These are phyloP conservation scores for Drusus annulatus DNA, from an alignment of 1,140 invertebrate genomes.

Conservation along the genomic window DNA sequence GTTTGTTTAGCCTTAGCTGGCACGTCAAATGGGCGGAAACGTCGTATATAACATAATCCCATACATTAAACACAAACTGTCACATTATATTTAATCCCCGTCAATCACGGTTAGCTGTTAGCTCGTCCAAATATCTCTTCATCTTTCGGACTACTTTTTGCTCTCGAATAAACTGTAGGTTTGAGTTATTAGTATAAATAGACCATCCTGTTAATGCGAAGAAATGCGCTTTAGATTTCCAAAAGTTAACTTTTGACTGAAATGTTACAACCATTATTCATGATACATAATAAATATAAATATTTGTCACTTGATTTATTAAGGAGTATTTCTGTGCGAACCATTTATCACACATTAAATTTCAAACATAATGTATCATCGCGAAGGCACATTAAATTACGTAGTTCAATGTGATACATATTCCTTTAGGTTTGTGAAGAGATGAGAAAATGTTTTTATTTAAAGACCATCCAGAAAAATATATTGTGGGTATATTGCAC, in stretches of 20 bases:
- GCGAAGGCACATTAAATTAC: too few relatives aligned
- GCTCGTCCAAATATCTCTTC: not conserved
- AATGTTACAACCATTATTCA: not conserved
- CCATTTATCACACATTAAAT: too few relatives aligned
- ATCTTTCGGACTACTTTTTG: slow-evolving; percentile 1
- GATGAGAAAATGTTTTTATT: too few relatives aligned
- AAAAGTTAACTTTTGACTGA: not conserved
- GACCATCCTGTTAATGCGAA: not conserved
- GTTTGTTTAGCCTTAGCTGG: slow-evolving; percentile 9
- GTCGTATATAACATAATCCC: slow-evolving; percentile 20
- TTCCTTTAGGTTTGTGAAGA: too few relatives aligned
- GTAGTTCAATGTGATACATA: too few relatives aligned
- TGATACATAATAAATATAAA: not conserved
- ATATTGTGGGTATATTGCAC: too few relatives aligned
- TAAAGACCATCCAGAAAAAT: too few relatives aligned
- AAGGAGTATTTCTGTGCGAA: too few relatives aligned
- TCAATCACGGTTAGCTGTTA: slow-evolving; percentile 15
- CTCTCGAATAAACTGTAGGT: not conserved
- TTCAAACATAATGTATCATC: too few relatives aligned
- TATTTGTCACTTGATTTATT: too few relatives aligned
- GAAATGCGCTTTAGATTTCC: not conserved
- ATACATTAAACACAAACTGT: slow-evolving; percentile 29
- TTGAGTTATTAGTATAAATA: slow-evolving; percentile 29
- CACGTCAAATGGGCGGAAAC: slow-evolving; percentile 33
- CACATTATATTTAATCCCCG: slow-evolving; percentile 32